Base-by-base conservation (phyloP, 1,140 invertebrate species). In the Pogonomyrmex californicus region DNA sequence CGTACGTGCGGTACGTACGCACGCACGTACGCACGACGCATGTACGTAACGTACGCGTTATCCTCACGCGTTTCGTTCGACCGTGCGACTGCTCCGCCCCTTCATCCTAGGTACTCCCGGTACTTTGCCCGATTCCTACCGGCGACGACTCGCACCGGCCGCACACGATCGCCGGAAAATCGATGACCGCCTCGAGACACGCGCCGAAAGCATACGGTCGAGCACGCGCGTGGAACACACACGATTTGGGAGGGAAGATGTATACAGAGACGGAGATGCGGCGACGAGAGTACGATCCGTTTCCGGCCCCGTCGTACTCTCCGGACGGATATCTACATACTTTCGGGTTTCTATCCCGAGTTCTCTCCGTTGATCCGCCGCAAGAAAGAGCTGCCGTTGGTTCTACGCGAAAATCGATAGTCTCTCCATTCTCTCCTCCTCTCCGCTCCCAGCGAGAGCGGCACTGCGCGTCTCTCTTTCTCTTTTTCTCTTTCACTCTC, bases 151-250 rank as follows among this genome's bases (percentile, higher is more conserved):
- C n/a, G 14, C 23, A 47, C 68, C 86, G 62, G 75, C 70, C 58
- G 54, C 47, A 4, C 36, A 51, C 30, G 41, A 30, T 54, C 60
- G 70, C 30, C 44, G 38, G n/a, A 71, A 82, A 86, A 86, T 82
- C 85, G 63, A 89, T 78, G 83, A 14, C 54, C 14, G 4, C 33
- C 3, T n/a, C n/a, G n/a, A n/a, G 14, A 49, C 77, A 44, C n/a
- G n/a, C 86, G 56, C 49, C 44, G 82, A n/a, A n/a, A 87, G 70
- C 76, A 75, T 60, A 73, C 62, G 62, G 17, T 88, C n/a, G 47
- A 54, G 38, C 38, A 49, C 70, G 58, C 73, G 73, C 73, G 58
- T 87, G n/a, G 51, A 70, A 49, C 49, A 5, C 68, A 62, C 70
- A 38, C 10, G 17, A 14, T 6, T 41, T 47, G 60, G 1, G 4